Evolutionary conservation across 2,888 invertebrate species (phyloP), one percentile per base, ranked within the genome.

Genomic region (Galerucella nymphaeae): DNA sequence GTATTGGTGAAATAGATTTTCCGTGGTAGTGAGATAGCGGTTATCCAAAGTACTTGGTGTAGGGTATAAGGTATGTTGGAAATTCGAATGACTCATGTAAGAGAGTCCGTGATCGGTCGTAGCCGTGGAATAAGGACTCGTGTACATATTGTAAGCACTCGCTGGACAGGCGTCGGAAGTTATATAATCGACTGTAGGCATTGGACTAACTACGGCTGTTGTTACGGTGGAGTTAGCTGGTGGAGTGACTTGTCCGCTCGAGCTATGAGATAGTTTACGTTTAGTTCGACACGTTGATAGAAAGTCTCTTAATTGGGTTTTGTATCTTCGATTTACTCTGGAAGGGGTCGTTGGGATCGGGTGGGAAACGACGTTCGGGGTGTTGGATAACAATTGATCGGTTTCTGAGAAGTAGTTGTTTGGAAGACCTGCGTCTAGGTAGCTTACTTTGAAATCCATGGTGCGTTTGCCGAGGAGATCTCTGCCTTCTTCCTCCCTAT

Each of bases 381-480:
- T 89, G 76, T 89, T 90, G 57, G 90, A 88, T 2, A 91, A 88
- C 18, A 95, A 87, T 85, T 93, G 94, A 84, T 96, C 96, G 59
- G 92, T 91, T 83, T 96, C 96, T 9, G 94, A 94, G 87, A 96
- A 96, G 87, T 96, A 96, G 70, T 94, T 92, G 83, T 95, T 96
- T 16, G 96, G 96, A 77, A 97, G 89, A 16, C 96, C 96, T 0
- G 96, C 96, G 85, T 97, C 97, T 82, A 98, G 90, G 87, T 99
- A 99, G 85, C 98, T 98, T 70, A 97, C 97, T 90, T 99, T 98
- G 87, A 98, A 99, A 87, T 99, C 98, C 95, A 98, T 98, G 8
- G 98, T 99, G 78, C 99, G 91, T 87, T 99, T 99, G 48, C 98
- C 98, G 64, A 99, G 90, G 75, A 99, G 89, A 87, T 99, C 99